Evolutionary conservation across 2,797 vertebrate species (phyloP), one percentile per base, ranked within the genome.

Genomic region (Sebastes matsubarae): DNA sequence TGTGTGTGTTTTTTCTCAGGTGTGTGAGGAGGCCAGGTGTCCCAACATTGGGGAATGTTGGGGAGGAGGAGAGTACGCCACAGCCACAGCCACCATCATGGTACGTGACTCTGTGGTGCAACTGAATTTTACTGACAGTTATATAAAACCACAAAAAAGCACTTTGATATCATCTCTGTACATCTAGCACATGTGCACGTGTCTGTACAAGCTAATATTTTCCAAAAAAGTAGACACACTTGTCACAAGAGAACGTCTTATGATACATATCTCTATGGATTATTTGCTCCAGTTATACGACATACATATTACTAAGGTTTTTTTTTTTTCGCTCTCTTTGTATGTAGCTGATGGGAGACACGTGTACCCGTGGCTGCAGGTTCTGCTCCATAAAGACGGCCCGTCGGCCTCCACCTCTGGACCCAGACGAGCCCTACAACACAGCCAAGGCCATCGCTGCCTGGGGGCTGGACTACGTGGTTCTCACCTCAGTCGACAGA

Each of bases 31-130:
- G 92, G 98, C 98, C 13, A 96, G 96, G 68, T 99, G 98, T 93
- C 98, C 99, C 25, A 99, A 99, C 93, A 98, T 99, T 18, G 97
- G 98, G 13, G 98, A 99, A 78, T 99, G 98, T 64, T 99, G 99
- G 98, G 98, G 98, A 75, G 99, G 97, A 30, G 98, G 98, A 82
- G 97, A 99, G 72, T 95, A 97, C 2, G 95, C 97, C 46, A 99
- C 98, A 0, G 98, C 99, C 3, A 99, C 98, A 8, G 99, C 98
- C 79, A 99, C 98, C 5, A 99, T 99, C 88, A 99, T 99, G 99
- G 99, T 99, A 83, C 96, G 8, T 5, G n/a, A 46, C 34, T 2
- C 30, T 57, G 46, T 50, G 11, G 5, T 18, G 13, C 63, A 36
- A 2, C 34, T n/a, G 25, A 61, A 16, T 68, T 72, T 52, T 24